Conservation (phyloP, 2,113 vertebrate species). For the Ophthalmolycus amberensis region DNA sequence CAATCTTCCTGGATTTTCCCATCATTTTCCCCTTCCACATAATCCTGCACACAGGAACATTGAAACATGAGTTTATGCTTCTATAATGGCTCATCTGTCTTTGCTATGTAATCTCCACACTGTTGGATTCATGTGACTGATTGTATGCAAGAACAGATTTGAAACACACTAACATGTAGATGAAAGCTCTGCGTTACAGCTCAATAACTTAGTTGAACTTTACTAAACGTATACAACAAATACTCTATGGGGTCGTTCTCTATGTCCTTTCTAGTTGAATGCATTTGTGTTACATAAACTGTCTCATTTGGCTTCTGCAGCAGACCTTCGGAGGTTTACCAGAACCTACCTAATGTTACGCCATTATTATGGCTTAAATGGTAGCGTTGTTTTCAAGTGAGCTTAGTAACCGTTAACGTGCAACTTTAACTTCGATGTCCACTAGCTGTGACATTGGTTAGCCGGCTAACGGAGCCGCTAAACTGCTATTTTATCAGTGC, state of each 20-base stretch:
- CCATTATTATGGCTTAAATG: too few species aligned
- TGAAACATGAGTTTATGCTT: neutral
- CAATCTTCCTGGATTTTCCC: conserved; percentile 94
- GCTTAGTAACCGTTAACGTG: neutral
- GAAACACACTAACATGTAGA: neutral
- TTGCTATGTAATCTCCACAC: neutral
- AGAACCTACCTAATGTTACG: neutral
- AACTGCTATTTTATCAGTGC: too few species aligned
- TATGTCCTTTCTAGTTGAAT: neutral
- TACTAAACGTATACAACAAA: neutral
- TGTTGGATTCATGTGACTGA: neutral
- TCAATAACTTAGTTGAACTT: too few species aligned
- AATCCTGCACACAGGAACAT: conserved; percentile 83
- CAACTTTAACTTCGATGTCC: neutral
- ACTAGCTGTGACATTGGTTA: neutral
- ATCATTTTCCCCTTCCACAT: conserved; percentile 90
- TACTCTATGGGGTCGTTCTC: neutral
- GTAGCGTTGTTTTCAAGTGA: too few species aligned
- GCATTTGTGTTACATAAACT: neutral
- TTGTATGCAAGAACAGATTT: neutral
- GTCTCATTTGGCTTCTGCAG: neutral
- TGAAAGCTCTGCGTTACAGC: neutral
- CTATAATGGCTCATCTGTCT: neutral
- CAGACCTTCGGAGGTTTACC: neutral
- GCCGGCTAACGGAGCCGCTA: neutral